Evolutionary conservation across 2,797 vertebrate species (phyloP).

Genomic region (Halcyon smyrnensis): DNA sequence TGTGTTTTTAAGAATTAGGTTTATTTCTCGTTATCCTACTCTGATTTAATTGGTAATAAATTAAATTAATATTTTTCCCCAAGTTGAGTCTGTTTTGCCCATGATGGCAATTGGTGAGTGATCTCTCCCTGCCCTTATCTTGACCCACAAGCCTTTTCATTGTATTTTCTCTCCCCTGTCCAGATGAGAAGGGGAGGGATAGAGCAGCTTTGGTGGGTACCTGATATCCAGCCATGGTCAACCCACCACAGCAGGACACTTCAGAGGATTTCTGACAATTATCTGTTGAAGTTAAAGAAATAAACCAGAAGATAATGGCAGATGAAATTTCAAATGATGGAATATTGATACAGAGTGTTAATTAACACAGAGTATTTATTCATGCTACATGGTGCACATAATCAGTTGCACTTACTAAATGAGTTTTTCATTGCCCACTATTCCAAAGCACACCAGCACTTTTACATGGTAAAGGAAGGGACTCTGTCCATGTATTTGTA

Average conservation of each 20-base stretch:
- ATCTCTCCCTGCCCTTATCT: no score
- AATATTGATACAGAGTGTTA: background rate
- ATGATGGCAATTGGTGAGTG: no score
- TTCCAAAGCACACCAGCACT: background rate
- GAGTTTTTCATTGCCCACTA: background rate
- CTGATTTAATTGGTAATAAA: background rate
- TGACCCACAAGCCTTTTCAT: no score
- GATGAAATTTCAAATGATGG: background rate
- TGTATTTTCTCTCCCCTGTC: no score
- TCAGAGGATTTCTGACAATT: background rate
- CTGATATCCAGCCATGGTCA: background rate
- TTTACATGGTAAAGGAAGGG: background rate
- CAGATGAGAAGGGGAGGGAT: background rate
- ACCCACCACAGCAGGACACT: background rate
- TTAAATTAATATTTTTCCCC: background rate
- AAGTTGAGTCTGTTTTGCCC: no score
- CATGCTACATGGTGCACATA: background rate
- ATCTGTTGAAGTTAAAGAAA: background rate
- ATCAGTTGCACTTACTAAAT: constrained; percentile 2
- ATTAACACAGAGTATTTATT: constrained; percentile 5
- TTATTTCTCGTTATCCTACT: no score
- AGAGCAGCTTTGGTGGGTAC: background rate
- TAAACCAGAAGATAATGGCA: background rate
- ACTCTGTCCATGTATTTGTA: background rate
- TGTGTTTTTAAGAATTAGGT: no score